phyloP scores from a whole-genome alignment of 2,797 vertebrate genomes.

The Arnoldichthys spilopterus region DNA sequence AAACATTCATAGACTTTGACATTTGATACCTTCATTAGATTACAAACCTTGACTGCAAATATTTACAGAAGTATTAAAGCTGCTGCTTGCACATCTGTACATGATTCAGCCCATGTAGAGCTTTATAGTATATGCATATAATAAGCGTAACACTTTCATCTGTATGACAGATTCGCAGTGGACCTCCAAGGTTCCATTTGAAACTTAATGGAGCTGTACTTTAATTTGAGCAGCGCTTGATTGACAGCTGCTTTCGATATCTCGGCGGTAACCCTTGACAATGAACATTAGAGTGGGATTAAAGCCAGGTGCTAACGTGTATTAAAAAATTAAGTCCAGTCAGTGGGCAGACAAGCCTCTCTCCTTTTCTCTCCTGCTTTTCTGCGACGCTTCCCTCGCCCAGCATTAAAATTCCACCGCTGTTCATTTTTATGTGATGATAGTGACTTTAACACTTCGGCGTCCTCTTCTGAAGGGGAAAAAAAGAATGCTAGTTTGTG shows the following conservation, averaged over 20 bases:
- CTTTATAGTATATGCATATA: conserved; percentile 60
- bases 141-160: conserved; percentile 78
- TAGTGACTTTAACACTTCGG: conserved; percentile 71
- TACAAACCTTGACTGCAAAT: not conserved
- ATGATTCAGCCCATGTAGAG: not conserved
- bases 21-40: not conserved
- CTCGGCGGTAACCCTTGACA: conserved; percentile 83
- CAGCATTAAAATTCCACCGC: conserved; percentile 71
- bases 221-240: conserved; percentile 83
- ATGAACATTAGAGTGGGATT: conserved; percentile 84
- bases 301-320: conserved; percentile 82
- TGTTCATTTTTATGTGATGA: conserved; percentile 63
- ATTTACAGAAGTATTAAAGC: not conserved
- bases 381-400: conserved; percentile 56
- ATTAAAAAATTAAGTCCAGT: conserved; percentile 85
- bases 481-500: conserved; percentile 5
- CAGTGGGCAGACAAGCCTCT: conserved; percentile 74
- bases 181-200: conserved; percentile 77
- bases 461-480: conserved; percentile 74
- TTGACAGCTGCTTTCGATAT: conserved; percentile 84
- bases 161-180: conserved; percentile 80
- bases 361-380: conserved; percentile 30
- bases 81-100: not conserved
- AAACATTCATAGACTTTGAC: no score
- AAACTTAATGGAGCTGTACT: conserved; percentile 82